These are phyloP conservation scores for Notothenia rossii DNA, from an alignment of 2,113 vertebrate genomes.

Conservation along the genomic window DNA sequence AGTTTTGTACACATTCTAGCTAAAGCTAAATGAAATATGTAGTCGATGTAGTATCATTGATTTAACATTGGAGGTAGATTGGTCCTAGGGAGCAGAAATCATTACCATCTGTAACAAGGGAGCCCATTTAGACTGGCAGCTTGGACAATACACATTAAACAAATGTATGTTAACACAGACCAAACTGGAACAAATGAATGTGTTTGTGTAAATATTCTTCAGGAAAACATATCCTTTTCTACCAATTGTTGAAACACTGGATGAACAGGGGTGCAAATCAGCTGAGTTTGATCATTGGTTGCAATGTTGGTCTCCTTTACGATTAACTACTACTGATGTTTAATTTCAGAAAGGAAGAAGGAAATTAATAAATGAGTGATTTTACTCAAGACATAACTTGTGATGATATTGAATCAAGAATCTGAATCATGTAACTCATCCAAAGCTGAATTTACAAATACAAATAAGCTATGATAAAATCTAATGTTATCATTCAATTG, in stretches of 20 bases:
- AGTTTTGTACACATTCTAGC: conserved; percentile 19
- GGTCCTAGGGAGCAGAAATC: neutral
- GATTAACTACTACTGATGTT: neutral
- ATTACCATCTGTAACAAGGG: neutral
- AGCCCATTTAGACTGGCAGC: neutral
- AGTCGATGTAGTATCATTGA: neutral
- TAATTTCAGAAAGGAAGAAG: neutral
- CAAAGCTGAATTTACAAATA: neutral
- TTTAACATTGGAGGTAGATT: neutral
- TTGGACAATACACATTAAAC: neutral
- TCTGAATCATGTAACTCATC: neutral
- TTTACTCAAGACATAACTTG: too few relatives aligned
- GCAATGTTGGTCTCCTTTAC: too few relatives aligned
- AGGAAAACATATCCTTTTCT: too few relatives aligned
- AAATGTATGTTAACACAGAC: neutral
- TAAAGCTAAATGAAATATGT: conserved; percentile 16
- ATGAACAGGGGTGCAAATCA: too few relatives aligned
- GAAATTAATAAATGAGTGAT: too few relatives aligned
- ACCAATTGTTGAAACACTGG: neutral
- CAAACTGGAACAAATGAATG: neutral
- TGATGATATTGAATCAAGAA: neutral
- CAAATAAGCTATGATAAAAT: neutral
- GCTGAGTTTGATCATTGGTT: too few relatives aligned
- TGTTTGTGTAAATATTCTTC: neutral
- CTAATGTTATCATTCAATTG: conserved; percentile 24